These are phyloP conservation scores for Drymodes brunneopygia DNA, from an alignment of 2,113 vertebrate species.

Conservation along the genomic window DNA sequence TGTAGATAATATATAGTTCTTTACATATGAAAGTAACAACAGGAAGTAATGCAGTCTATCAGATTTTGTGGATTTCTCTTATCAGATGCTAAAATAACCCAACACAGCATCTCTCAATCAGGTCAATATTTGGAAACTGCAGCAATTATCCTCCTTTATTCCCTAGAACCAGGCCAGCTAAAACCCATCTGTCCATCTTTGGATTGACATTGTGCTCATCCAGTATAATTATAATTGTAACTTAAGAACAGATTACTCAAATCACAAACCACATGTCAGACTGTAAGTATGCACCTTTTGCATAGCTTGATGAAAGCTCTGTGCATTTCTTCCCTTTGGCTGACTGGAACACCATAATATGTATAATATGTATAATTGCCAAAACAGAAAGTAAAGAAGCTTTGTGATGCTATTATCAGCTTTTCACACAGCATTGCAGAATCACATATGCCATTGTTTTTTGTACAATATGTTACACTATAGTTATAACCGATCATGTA, in stretches of 20 bases:
- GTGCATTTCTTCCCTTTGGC: neutral
- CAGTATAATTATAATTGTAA: conserved; percentile 59
- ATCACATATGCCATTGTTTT: neutral
- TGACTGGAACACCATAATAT: neutral
- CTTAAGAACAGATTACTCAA: conserved; percentile 49
- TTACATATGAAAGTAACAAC: neutral
- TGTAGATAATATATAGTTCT: neutral
- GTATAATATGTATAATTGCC: conserved; percentile 2
- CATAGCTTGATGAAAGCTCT: neutral
- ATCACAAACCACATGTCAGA: conserved; percentile 10
- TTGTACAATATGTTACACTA: neutral
- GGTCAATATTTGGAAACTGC: conserved; percentile 30
- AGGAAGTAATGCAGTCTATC: neutral
- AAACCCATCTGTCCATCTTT: conserved; percentile 50
- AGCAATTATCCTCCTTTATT: conserved; percentile 46
- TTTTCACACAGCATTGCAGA: neutral
- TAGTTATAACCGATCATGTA: neutral
- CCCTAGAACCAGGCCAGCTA: conserved; percentile 11
- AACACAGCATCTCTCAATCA: neutral
- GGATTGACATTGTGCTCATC: conserved; percentile 4
- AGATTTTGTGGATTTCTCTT: neutral
- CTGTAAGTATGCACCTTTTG: neutral
- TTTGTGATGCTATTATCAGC: conserved; percentile 27
- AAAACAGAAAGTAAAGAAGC: conserved; percentile 24
- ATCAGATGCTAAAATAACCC: neutral